Conservation (phyloP, 1,140 invertebrate species). For the Anthonomus grandis region DNA sequence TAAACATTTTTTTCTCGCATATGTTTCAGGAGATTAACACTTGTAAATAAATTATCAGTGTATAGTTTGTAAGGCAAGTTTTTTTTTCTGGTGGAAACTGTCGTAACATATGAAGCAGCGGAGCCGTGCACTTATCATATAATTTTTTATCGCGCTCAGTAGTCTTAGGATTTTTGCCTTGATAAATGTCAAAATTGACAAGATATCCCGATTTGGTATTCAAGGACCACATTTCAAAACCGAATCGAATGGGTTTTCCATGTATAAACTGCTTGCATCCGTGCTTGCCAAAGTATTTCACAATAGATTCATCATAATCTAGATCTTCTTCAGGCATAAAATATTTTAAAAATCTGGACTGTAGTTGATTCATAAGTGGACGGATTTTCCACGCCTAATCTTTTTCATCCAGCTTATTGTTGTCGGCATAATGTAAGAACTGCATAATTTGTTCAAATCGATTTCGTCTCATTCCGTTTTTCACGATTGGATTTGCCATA, state of each 20-base stretch:
- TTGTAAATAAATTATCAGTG: slow-evolving; percentile 41
- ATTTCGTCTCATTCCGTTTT: slow-evolving; percentile 18
- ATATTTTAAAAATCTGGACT: slow-evolving; percentile 25
- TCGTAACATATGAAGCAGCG: slow-evolving; percentile 32
- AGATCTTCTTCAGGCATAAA: slow-evolving; percentile 24
- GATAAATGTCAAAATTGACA: slow-evolving; percentile 39
- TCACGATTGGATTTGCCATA: slow-evolving; percentile 18
- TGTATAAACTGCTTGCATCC: slow-evolving; percentile 37
- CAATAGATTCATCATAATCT: slow-evolving; percentile 33
- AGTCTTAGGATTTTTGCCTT: slow-evolving; percentile 33
- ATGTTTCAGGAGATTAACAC: slow-evolving; percentile 30
- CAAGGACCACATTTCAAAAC: slow-evolving; percentile 34
- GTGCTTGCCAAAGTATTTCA: slow-evolving; percentile 40
- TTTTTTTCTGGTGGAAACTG: slow-evolving; percentile 12
- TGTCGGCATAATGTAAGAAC: slow-evolving; percentile 27
- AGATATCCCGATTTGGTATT: slow-evolving; percentile 24
- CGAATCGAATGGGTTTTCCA: slow-evolving; percentile 38
- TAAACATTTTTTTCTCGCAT: slow-evolving; percentile 22
- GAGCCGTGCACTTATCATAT: slow-evolving; percentile 36
- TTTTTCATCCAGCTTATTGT: slow-evolving; percentile 6
- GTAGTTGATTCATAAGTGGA: slow-evolving; percentile 22
- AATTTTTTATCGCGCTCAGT: slow-evolving; percentile 23
- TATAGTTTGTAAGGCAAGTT: slow-evolving; percentile 31
- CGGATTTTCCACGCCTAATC: slow-evolving; percentile 31
- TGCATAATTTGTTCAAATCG: slow-evolving; percentile 24